Base-by-base conservation (phyloP, 2,113 vertebrate genomes). In the Rissa tridactyla region DNA sequence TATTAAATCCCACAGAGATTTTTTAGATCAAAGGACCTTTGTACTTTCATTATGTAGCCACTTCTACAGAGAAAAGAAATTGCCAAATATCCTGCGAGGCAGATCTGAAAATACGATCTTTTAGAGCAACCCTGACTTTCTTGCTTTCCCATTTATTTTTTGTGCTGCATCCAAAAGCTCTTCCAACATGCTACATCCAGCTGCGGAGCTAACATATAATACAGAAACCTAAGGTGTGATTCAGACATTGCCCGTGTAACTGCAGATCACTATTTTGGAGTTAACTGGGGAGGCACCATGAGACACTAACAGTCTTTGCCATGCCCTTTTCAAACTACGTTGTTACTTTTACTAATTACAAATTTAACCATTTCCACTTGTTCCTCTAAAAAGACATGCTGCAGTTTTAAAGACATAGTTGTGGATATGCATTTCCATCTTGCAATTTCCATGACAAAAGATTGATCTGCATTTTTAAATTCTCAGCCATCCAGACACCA, bases 1-100 rank as follows among this genome's bases (percentile, higher is more conserved):
- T 88, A 97, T 90, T 94, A 95, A 96, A 95, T 72, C 81, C 91
- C 81, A 82, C 61, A 40, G 82, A 75, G 83, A 86, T 25, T 57
- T 88, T 91, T 95, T 61, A 91, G 86, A 96, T 97, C 89, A 97
- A 97, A 97, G 61, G 65, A 92, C 61, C 54, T 90, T 90, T 70
- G 42, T 96, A 49, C 62, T 96, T 96, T 94, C 68, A 75, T 92
- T 94, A 94, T 65, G 62, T 86, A 93, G 84, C 51, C 72, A 69
- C 66, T 96, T 96, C 80, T 94, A 78, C 15, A 86, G 54, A 86
- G 62, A 88, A 93, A 71, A 92, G 47, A 76, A 94, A 85, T 80
- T 91, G 78, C 89, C 85, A 92, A 95, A 94, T 94, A 93, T 44
- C 73, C 82, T 97, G 80, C 49, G 82, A 90, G 73, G 79, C 79